phyloP scores from a whole-genome alignment of 2,797 vertebrate species.

The Allobates femoralis region DNA sequence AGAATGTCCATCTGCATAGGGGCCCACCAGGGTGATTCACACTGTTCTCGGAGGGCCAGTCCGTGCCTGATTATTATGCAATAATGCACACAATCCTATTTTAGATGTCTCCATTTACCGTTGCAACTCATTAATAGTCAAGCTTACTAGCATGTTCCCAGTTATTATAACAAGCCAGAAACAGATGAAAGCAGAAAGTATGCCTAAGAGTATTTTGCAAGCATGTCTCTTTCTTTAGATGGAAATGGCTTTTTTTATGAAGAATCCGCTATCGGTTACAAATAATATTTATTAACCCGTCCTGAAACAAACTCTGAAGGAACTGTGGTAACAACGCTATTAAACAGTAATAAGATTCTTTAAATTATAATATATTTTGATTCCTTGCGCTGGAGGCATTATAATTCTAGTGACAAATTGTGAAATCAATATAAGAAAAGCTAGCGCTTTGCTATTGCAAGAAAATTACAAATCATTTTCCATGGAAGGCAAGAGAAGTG shows the following conservation, averaged over 20 bases:
- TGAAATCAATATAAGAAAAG: slow-evolving; percentile 58
- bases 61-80: too few species aligned
- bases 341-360: slow-evolving; percentile 33
- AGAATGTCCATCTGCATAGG: too few species aligned
- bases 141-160: neutral
- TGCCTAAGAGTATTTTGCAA: neutral
- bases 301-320: slow-evolving; percentile 11
- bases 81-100: too few species aligned
- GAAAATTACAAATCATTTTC: slow-evolving; percentile 61
- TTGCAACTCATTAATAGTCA: neutral
- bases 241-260: neutral
- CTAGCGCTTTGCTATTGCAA: slow-evolving; percentile 50
- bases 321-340: slow-evolving; percentile 8
- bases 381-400: slow-evolving; percentile 36
- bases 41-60: too few species aligned
- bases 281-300: slow-evolving; percentile 35
- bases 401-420: slow-evolving; percentile 55
- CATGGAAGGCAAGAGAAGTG: slow-evolving; percentile 43
- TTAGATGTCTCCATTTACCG: too few species aligned
- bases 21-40: too few species aligned
- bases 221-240: neutral
- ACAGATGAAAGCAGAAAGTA: neutral
- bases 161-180: neutral
- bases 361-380: slow-evolving; percentile 45
- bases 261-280: neutral